Evolutionary conservation across 2,888 invertebrate genomes (phyloP).

Genomic region (Sminthurinus aureus): DNA sequence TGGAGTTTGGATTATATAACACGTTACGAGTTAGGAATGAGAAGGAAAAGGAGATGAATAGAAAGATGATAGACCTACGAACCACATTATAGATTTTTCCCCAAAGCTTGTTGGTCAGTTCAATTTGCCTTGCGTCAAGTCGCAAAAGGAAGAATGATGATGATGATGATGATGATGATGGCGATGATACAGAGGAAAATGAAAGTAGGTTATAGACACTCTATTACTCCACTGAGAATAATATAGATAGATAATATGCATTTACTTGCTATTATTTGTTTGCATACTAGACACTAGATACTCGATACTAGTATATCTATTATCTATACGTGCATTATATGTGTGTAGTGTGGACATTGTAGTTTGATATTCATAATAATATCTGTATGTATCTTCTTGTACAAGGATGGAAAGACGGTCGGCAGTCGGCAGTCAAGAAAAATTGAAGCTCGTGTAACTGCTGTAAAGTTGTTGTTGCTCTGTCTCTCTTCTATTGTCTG

Average conservation of each 20-base stretch:
- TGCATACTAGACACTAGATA: not conserved
- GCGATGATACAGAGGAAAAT: constrained; percentile 18
- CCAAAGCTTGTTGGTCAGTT: not conserved
- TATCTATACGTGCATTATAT: too few relatives aligned
- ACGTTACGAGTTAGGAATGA: too few relatives aligned
- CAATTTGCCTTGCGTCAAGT: not conserved
- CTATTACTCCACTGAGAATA: not conserved
- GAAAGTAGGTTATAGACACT: constrained; percentile 44
- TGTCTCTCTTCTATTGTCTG: too few relatives aligned
- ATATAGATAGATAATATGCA: constrained; percentile 3
- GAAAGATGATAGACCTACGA: not conserved
- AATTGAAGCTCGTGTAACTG: too few relatives aligned
- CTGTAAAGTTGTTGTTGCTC: too few relatives aligned
- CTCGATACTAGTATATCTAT: not conserved
- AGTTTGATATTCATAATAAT: too few relatives aligned
- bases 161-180: not conserved
- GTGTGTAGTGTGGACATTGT: not conserved
- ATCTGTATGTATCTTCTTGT: too few relatives aligned
- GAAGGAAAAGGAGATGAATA: not conserved
- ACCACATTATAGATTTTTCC: not conserved
- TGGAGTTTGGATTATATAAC: not conserved
- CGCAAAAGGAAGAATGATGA: not conserved
- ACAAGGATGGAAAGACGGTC: too few relatives aligned
- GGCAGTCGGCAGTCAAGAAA: too few relatives aligned
- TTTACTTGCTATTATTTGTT: constrained; percentile 7